Evolutionary conservation across 2,888 invertebrate species (phyloP).

Genomic region (Idaea dimidiata): DNA sequence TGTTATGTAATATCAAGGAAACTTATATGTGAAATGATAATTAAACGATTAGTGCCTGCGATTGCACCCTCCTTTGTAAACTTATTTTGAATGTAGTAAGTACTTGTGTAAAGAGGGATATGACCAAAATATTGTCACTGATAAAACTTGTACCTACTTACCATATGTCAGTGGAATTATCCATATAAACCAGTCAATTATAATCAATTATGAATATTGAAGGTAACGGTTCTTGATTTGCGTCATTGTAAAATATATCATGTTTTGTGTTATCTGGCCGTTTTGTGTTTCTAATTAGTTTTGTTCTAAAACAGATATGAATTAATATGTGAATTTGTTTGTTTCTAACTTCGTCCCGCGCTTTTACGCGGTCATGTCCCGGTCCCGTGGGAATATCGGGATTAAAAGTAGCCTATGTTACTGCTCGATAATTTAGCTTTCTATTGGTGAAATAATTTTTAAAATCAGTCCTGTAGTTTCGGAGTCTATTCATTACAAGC

Average conservation of each 20-base stretch:
- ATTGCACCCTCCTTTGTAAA: not conserved
- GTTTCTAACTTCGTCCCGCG: no score
- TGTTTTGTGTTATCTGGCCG: constrained; percentile 5
- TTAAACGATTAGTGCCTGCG: not conserved
- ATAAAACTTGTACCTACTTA: constrained; percentile 1
- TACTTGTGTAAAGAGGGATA: not conserved
- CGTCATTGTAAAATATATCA: constrained; percentile 16
- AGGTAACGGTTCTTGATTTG: constrained; percentile 9
- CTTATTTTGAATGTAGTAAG: not conserved
- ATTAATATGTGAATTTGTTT: not conserved
- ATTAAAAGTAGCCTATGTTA: no score
- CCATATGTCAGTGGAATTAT: constrained; percentile 16
- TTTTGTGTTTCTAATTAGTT: constrained; percentile 1
- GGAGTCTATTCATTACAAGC: no score
- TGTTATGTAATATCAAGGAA: no score
- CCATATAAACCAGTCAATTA: constrained; percentile 19
- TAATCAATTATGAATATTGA: constrained; percentile 12
- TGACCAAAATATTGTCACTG: not conserved
- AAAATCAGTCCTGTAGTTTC: no score
- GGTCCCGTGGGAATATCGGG: no score
- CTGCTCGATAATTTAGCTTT: no score
- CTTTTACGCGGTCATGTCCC: no score
- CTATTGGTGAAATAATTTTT: no score
- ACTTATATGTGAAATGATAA: no score
- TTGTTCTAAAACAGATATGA: not conserved